Evolutionary conservation across 2,888 invertebrate species (phyloP), one percentile per base, ranked within the genome.

Genomic region (Actias luna): DNA sequence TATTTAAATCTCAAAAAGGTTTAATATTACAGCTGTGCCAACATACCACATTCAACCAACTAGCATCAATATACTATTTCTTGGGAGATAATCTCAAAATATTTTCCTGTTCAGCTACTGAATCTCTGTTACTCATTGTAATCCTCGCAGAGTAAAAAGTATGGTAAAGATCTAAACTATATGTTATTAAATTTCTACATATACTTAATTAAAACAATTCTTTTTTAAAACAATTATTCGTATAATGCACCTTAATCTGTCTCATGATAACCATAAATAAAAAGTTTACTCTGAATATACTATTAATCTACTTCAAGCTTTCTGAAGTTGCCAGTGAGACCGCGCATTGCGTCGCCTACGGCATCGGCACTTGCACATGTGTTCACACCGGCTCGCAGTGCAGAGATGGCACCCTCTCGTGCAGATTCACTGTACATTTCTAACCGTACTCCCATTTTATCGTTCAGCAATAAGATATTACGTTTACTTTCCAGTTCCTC

Each of bases 281-380:
- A 31, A 27, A 33, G 58, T 50, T 31, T 4, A 58, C n/a, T 58
- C 16, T 46, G 22, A 52, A 25, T 79, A 22, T 25, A 50, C 2
- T 25, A 25, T 50, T 79, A 96, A 86, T 96, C 96, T 39, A 96
- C 96, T 92, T 96, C 96, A 61, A 96, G 93, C 84, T 96, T 96
- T 68, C 96, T 93, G 82, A 96, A 96, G 77, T 96, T 96, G 61
- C 96, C 96, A 4, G 95, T 95, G 35, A 96, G 93, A 1, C 96
- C 96, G 70, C 94, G 93, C 82, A 94, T 92, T 33, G 95, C 94
- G 79, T 96, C 96, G 7, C 94, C 94, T 27, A 95, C 94, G 0
- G 94, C 92, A 60, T 95, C 94, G 59, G 95, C 94, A 57, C 94
- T 94, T 62, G 95, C 95, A 75, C 94, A 92, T 0, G 89, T 89